Base-by-base conservation (phyloP, 2,888 invertebrate species). In the Drosophila gaucha region DNA sequence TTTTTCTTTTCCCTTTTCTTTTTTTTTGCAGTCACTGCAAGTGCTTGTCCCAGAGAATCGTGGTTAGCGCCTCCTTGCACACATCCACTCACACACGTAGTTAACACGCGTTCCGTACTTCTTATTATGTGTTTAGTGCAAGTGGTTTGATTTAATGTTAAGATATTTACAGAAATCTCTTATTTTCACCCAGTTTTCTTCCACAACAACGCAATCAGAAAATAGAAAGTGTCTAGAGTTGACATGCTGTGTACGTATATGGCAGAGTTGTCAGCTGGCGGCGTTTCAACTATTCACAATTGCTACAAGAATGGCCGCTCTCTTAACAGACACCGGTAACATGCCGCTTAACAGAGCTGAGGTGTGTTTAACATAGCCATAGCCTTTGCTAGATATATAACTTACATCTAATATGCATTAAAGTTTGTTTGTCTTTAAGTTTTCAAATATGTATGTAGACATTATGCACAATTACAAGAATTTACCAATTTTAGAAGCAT, bases 161-260 rank as follows among this genome's bases (percentile, higher is more conserved):
- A 31, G 14, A 39, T 54, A 63, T 67, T 20, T 55, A 49, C 51
- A 46, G 20, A 51, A 78, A 60, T 43, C 26, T 60, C 46, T 49
- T 46, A 49, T 64, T 84, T 86, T 75, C 60, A 49, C 75, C 55
- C 43, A 72, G 46, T 79, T 76, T 88, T 86, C 79, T 66, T 77
- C 80, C 64, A 74, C 73, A 85, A 82, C 85, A 86, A 86, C 87
- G 89, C 89, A 88, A 88, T 87, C 86, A 88, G 82, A 89, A 90
- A 90, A 90, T 89, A 90, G 90, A 90, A 90, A 90, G 90, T 90
- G 69, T 74, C 75, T 66, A 73, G 75, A 52, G 73, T 67, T 79
- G 54, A 67, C 82, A 47, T 38, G 44, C 6, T 33, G 41, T 47
- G 47, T 14, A 46, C 28, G 26, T 30, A 35, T 36, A 44, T 26